These are phyloP conservation scores for Ciconia stormi DNA, from an alignment of 2,113 vertebrate genomes.

Conservation along the genomic window DNA sequence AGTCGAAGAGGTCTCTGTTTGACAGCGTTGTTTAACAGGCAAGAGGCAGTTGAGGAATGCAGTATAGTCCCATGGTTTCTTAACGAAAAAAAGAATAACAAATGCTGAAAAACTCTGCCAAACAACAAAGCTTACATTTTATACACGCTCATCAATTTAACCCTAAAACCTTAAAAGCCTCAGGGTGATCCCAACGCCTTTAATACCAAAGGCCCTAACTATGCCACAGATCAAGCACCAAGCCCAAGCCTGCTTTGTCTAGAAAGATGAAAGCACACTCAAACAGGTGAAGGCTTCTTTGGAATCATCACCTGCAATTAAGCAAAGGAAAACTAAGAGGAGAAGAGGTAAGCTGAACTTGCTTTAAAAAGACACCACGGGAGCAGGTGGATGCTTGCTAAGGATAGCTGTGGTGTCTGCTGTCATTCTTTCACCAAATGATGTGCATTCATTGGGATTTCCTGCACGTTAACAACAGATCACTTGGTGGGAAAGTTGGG, in stretches of 20 bases:
- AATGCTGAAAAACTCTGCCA: constrained; percentile 71
- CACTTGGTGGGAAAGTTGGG: constrained; percentile 26
- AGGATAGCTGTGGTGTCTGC: constrained; percentile 47
- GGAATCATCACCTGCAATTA: constrained; percentile 83
- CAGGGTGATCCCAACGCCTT: constrained; percentile 76
- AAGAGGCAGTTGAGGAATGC: constrained; percentile 28
- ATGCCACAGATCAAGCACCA: constrained; percentile 76
- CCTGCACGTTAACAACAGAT: constrained; percentile 41
- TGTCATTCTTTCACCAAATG: constrained; percentile 62
- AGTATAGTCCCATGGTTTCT: background rate
- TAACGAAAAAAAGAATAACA: constrained; percentile 65
- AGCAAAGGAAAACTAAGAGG: constrained; percentile 74
- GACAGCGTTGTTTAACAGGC: background rate
- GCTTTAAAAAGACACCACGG: constrained; percentile 60
- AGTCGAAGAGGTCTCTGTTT: background rate
- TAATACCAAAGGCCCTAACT: constrained; percentile 72
- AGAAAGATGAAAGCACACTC: constrained; percentile 77
- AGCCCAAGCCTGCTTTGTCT: constrained; percentile 79
- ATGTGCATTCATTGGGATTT: constrained; percentile 32
- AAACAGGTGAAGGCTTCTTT: constrained; percentile 78
- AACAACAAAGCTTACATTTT: constrained; percentile 81
- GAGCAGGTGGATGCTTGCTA: constrained; percentile 76
- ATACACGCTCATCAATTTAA: constrained; percentile 78
- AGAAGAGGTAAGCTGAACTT: constrained; percentile 72
- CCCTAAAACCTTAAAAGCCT: constrained; percentile 76